Conservation (phyloP, 2,797 vertebrate genomes). For the Anguilla obscura region DNA sequence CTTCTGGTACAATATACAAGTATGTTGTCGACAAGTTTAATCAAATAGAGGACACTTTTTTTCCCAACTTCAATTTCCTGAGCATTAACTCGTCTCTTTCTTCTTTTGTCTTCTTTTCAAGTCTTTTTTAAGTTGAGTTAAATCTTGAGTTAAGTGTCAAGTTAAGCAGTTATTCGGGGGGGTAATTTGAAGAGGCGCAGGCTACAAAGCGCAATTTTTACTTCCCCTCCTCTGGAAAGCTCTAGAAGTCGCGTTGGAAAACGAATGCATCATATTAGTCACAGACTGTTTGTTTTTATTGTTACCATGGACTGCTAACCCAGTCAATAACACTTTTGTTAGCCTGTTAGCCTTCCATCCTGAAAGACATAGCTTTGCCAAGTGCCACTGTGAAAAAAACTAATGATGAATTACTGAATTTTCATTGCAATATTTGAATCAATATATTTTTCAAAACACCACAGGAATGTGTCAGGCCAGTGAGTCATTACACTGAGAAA, state of each 20-base stretch:
- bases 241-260: not conserved
- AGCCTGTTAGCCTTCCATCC: not conserved
- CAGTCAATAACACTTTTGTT: not conserved
- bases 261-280: constrained; percentile 2
- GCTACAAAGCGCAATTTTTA: not conserved
- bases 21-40: constrained; percentile 35
- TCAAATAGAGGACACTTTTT: constrained; percentile 32
- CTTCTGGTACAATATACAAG: constrained; percentile 46
- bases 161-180: not conserved
- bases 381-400: constrained; percentile 4
- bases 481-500: constrained; percentile 32
- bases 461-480: constrained; percentile 32
- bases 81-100: not conserved
- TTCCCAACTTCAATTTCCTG: constrained; percentile 18
- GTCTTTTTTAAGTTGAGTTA: not conserved
- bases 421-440: constrained; percentile 6
- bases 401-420: not conserved
- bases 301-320: not conserved
- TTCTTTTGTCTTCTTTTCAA: constrained; percentile 5
- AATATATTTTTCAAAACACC: constrained; percentile 19
- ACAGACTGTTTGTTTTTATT: not conserved
- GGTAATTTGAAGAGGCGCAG: not conserved
- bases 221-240: constrained; percentile 7
- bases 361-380: not conserved
- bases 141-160: not conserved